phyloP scores from a whole-genome alignment of 2,113 vertebrate species.

The Epinephelus cyanopodus region DNA sequence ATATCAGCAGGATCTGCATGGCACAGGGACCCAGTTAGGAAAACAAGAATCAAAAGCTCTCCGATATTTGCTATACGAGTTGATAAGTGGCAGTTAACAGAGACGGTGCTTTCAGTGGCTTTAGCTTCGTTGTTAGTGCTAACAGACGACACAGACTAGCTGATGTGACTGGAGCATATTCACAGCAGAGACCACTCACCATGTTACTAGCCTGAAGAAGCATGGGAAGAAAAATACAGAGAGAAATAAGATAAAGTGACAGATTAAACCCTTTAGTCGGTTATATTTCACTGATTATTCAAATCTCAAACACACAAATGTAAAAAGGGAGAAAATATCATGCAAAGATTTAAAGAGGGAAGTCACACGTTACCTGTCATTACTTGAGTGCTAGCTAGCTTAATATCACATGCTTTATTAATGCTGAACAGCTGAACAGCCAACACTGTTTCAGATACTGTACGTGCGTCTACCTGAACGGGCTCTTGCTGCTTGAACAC shows the following conservation, averaged over 20 bases:
- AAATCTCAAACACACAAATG: slow-evolving; percentile 2
- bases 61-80: not conserved
- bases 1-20: slow-evolving; percentile 95
- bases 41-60: not conserved
- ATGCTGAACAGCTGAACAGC: not conserved
- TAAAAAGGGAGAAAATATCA: slow-evolving; percentile 7
- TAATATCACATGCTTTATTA: not conserved
- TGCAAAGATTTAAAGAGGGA: not conserved
- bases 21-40: slow-evolving; percentile 10
- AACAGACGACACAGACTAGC: slow-evolving; percentile 27
- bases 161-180: slow-evolving; percentile 19
- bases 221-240: slow-evolving; percentile 89
- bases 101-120: not conserved
- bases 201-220: slow-evolving; percentile 99
- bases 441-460: not conserved
- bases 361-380: not conserved
- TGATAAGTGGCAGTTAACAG: no score
- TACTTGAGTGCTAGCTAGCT: not conserved
- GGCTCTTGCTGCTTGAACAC: slow-evolving; percentile 99
- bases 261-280: slow-evolving; percentile 20
- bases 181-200: slow-evolving; percentile 89
- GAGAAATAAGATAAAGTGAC: slow-evolving; percentile 61
- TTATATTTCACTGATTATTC: slow-evolving; percentile 8
- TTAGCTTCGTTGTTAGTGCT: slow-evolving; percentile 34
- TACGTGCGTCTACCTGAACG: slow-evolving; percentile 88